phyloP scores from a whole-genome alignment of 2,888 invertebrate genomes.

The Clivina fossor region DNA sequence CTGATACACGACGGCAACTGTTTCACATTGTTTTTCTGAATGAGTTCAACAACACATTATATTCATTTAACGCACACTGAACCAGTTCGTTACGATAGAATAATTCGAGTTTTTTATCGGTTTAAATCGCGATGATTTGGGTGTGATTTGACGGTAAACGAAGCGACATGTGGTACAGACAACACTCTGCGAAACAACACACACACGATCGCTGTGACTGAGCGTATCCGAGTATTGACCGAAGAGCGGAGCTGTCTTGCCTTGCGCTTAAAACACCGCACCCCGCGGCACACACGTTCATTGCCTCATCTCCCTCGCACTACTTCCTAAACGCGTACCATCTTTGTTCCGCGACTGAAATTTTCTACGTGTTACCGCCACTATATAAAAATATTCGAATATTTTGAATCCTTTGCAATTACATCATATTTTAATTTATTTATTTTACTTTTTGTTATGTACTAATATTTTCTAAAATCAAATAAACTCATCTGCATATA shows the following conservation, averaged over 20 bases:
- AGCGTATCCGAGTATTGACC: slow-evolving; percentile 34
- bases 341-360: slow-evolving; percentile 8
- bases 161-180: slow-evolving; percentile 25
- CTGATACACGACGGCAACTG: slow-evolving; percentile 22
- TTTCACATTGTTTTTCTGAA: slow-evolving; percentile 21
- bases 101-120: slow-evolving; percentile 11
- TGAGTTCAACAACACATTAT: neutral
- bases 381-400: no score
- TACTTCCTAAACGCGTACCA: neutral
- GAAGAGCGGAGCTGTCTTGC: slow-evolving; percentile 30
- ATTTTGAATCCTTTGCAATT: no score
- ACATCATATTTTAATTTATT: no score
- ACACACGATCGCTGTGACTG: slow-evolving; percentile 30
- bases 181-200: slow-evolving; percentile 22
- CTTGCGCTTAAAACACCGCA: slow-evolving; percentile 27
- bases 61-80: no score
- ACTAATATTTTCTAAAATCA: no score
- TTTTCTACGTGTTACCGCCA: slow-evolving; percentile 11
- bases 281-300: slow-evolving; percentile 6
- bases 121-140: slow-evolving; percentile 22
- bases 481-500: no score
- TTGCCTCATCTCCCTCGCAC: slow-evolving; percentile 21
- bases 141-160: slow-evolving; percentile 32
- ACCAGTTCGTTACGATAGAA: neutral
- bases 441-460: no score